A percentile compares a stretch with the other conserved stretches of the same genome.
phyloP scores from a whole-genome alignment of 2,113 vertebrate genomes.

The Butastur rufipennis region DNA sequence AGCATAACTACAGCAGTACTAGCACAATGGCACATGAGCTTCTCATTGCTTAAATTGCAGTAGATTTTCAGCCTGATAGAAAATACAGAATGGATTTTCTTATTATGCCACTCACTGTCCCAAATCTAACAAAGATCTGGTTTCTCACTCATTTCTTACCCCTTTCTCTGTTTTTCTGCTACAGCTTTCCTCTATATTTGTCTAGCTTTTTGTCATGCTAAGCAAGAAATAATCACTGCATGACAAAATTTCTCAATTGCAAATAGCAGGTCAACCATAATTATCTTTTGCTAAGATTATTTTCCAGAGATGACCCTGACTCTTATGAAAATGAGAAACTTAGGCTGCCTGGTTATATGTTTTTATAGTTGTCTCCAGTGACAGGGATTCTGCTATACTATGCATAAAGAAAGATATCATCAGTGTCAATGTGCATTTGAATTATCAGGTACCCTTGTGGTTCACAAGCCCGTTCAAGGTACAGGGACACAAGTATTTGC shows the following conservation, averaged over 20 bases:
- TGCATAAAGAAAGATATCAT: background rate
- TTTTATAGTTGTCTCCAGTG: background rate
- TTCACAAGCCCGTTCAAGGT: background rate
- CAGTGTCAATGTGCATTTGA: background rate
- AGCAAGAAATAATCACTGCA: constrained; percentile 8
- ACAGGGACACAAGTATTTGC: background rate
- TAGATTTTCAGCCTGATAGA: constrained; percentile 24
- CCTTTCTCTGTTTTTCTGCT: background rate
- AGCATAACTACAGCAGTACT: background rate
- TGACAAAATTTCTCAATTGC: constrained; percentile 9
- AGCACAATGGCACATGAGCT: background rate
- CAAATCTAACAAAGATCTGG: constrained; percentile 13
- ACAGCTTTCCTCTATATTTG: background rate
- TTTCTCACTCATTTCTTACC: constrained; percentile 34
- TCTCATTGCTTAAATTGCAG: constrained; percentile 9
- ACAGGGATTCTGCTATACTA: background rate
- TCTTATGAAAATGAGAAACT: background rate
- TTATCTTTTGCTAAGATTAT: constrained; percentile 23
- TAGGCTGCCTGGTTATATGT: background rate
- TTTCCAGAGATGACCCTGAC: background rate
- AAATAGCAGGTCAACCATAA: constrained; percentile 26
- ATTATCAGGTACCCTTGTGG: background rate
- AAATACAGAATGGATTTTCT: constrained; percentile 44
- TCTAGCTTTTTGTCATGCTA: constrained; percentile 10
- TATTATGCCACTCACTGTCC: constrained; percentile 18